These are phyloP conservation scores for Rhinolophus sinicus DNA, from an alignment of 2,113 vertebrate species.

Conservation along the genomic window DNA sequence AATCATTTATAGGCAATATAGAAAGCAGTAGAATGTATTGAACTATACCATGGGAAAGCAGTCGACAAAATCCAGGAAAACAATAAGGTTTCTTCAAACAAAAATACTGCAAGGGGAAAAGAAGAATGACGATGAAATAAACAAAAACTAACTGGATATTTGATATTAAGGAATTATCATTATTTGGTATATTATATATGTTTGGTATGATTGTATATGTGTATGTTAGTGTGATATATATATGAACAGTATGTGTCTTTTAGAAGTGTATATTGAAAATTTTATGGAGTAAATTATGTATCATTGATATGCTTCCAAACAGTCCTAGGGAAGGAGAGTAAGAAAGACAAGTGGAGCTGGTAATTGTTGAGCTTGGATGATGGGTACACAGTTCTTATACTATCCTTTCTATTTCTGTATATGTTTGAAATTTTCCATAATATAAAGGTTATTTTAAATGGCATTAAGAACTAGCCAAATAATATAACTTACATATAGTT, in stretches of 20 bases:
- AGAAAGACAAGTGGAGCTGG: neutral
- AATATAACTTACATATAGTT: neutral
- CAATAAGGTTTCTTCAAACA: neutral
- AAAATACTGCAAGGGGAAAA: neutral
- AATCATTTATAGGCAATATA: constrained; percentile 48
- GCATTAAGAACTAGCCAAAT: neutral
- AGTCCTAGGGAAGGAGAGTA: neutral
- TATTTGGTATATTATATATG: neutral
- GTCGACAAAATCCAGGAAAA: constrained; percentile 26
- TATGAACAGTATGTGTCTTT: neutral
- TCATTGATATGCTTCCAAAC: neutral
- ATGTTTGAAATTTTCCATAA: neutral
- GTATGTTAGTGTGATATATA: neutral
- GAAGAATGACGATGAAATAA: constrained; percentile 16
- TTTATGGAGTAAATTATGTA: neutral
- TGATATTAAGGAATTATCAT: neutral
- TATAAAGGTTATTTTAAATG: neutral
- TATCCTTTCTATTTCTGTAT: neutral
- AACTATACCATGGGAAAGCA: neutral
- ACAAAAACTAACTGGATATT: constrained; percentile 21
- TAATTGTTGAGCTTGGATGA: neutral
- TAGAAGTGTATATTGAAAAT: neutral
- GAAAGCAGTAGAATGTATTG: constrained; percentile 10
- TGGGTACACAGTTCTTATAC: neutral
- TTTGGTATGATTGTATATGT: neutral